Base-by-base conservation (phyloP, 64 coral and sea anemone genomes). In the Catalaphyllia jardinei region DNA sequence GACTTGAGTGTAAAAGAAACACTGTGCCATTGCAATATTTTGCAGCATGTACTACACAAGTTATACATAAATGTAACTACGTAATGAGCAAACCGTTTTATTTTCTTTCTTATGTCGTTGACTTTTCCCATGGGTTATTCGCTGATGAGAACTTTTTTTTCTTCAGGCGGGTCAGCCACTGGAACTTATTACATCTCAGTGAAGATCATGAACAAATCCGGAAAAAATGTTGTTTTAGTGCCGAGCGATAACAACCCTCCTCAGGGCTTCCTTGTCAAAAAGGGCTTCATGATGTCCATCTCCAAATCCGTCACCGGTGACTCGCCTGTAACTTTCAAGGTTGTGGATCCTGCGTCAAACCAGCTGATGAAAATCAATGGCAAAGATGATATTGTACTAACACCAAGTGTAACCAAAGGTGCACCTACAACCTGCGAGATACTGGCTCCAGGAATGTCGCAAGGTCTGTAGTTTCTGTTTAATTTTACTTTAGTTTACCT, bases 131-230 rank as follows among this genome's bases (percentile, higher is more conserved):
- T 0, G 52, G 4, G 13, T 55, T 9, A 8, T 2, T 55, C 13
- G 17, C 12, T 84, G 11, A 46, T 69, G 65, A 11, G 24, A 20
- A 24, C 3, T 62, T 27, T 9, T n/a, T 87, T 60, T 54, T 10
- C 60, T 72, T 77, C 14, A 94, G 88, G 31, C 13, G 39, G 19
- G 19, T 69, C 85, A 42, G 64, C 86, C 2, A 60, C 82, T 72
- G 60, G 62, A n/a, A 89, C 83, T 17, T 89, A 89, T 31, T 96
- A 80, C 28, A 80, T 97, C 30, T 77, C 88, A 31, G 15, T 97
- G 75, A 93, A 87, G 71, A 82, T 97, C 60, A 10, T 97, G 9
- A 97, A 93, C 83, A 90, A 88, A 52, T 90, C 91, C 0, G 91
- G 88, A 27, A 93, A 97, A 82, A 79, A 80, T 24, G 52, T 93